Evolutionary conservation across 2,888 invertebrate species (phyloP).

Genomic region (Drosophila helvetica): DNA sequence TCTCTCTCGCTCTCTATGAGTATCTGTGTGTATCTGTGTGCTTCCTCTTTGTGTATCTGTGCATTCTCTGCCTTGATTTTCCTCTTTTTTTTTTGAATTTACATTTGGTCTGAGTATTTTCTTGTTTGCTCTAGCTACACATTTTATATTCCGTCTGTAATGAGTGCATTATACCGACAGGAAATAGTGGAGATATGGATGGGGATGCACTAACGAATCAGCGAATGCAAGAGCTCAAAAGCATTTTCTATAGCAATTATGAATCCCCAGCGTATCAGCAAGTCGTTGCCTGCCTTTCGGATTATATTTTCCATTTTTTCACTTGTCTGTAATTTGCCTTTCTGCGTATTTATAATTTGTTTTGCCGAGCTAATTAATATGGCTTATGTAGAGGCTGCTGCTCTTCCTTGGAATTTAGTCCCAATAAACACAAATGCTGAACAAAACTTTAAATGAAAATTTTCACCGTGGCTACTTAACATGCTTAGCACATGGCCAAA

Average conservation of each 20-base stretch:
- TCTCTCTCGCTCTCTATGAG: no score
- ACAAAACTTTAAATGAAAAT: constrained; percentile 40
- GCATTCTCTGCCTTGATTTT: constrained; percentile 49
- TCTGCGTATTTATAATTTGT: constrained; percentile 39
- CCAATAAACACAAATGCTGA: constrained; percentile 42
- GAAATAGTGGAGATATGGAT: neutral
- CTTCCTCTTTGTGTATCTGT: constrained; percentile 30
- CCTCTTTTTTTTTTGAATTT: constrained; percentile 34
- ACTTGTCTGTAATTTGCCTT: constrained; percentile 28
- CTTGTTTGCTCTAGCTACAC: constrained; percentile 41
- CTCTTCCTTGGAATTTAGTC: constrained; percentile 19
- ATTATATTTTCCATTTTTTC: neutral
- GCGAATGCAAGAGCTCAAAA: no score
- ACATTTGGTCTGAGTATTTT: constrained; percentile 35
- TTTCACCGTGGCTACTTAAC: constrained; percentile 40
- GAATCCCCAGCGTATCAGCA: neutral
- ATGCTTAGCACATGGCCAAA: constrained; percentile 55
- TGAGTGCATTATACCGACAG: constrained; percentile 7
- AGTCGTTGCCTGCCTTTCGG: constrained; percentile 1
- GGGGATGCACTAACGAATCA: no score
- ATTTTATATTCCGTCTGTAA: constrained; percentile 10
- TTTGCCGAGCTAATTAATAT: constrained; percentile 52
- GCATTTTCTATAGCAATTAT: neutral
- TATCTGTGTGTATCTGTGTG: constrained; percentile 29
- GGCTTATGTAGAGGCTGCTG: constrained; percentile 43